Percentiles rank a stretch among this genome's conserved stretches.
Evolutionary conservation across 2,797 vertebrate species (phyloP).

Genomic region (Anas bernieri): DNA sequence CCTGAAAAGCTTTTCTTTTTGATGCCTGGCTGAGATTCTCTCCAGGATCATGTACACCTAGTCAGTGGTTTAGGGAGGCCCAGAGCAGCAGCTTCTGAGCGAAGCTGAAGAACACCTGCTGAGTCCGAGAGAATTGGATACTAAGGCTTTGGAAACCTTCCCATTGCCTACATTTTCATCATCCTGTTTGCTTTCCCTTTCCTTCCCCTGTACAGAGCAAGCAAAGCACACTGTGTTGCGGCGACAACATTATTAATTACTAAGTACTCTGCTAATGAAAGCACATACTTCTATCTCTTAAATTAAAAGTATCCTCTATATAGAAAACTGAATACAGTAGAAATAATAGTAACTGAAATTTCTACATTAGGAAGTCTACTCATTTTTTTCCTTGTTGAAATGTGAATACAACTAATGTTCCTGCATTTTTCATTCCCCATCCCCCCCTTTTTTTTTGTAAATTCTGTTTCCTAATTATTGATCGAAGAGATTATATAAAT

Average conservation of each 20-base stretch:
- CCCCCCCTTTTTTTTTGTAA: background rate
- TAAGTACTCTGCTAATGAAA: background rate
- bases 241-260: background rate
- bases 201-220: background rate
- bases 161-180: background rate
- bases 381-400: background rate
- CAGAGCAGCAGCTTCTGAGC: background rate
- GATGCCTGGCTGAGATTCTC: background rate
- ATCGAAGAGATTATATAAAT: background rate
- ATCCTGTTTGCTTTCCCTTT: background rate
- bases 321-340: background rate
- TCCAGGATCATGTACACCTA: background rate
- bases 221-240: background rate
- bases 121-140: background rate
- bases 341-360: background rate
- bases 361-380: background rate
- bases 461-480: background rate
- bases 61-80: background rate
- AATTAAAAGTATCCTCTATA: background rate
- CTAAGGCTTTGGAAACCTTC: background rate
- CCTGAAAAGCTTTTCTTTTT: background rate
- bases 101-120: background rate
- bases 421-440: background rate
- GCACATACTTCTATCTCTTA: background rate
- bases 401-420: background rate